Conservation (phyloP, 2,797 vertebrate species). For the Cetoscarus ocellatus region DNA sequence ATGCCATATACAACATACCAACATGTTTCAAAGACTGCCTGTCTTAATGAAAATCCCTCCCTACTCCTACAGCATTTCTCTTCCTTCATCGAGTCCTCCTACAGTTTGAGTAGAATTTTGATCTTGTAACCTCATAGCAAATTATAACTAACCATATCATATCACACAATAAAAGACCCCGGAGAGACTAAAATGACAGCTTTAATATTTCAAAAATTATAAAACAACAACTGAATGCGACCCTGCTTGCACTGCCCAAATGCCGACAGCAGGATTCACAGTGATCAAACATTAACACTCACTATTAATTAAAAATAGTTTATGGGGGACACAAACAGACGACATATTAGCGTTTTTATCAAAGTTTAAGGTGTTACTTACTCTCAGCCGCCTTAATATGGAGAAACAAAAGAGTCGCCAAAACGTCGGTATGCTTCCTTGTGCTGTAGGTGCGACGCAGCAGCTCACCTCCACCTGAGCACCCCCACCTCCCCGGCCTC, state of each 20-base stretch:
- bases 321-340: background rate
- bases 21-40: background rate
- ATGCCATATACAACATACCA: background rate
- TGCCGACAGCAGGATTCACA: too few relatives aligned
- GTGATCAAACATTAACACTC: too few relatives aligned
- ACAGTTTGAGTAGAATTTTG: background rate
- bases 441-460: background rate
- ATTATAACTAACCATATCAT: too few relatives aligned
- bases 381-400: constrained; percentile 17
- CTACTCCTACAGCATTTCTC: too few relatives aligned
- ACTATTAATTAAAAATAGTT: background rate
- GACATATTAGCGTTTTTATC: background rate
- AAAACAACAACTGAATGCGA: too few relatives aligned
- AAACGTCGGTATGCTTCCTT: constrained; percentile 21
- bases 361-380: constrained; percentile 40
- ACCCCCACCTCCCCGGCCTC: constrained; percentile 6
- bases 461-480: constrained; percentile 70
- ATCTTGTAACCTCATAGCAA: too few relatives aligned
- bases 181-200: too few relatives aligned
- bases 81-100: background rate
- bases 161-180: too few relatives aligned
- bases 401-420: constrained; percentile 39
- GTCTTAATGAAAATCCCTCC: background rate
- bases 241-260: too few relatives aligned
- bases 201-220: too few relatives aligned